Percentiles rank a stretch among this genome's conserved stretches.
Evolutionary conservation across 2,113 vertebrate genomes (phyloP).

Genomic region (Mesitornis unicolor): DNA sequence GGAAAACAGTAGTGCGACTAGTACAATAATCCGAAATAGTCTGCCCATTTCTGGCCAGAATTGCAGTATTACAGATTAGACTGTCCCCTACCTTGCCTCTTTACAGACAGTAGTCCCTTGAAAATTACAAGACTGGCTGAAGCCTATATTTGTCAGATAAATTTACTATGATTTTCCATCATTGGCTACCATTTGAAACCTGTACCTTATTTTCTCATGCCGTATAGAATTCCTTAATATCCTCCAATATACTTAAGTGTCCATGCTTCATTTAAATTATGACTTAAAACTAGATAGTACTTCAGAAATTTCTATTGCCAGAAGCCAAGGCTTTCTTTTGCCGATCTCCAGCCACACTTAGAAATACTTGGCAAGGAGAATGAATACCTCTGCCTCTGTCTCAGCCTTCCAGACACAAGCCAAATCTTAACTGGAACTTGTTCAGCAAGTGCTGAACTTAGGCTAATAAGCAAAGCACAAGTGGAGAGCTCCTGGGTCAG

Average conservation of each 20-base stretch:
- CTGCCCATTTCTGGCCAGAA: neutral
- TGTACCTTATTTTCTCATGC: neutral
- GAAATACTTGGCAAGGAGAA: neutral
- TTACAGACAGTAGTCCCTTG: neutral
- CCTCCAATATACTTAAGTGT: neutral
- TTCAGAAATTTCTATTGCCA: neutral
- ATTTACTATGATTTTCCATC: neutral
- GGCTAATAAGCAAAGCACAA: neutral
- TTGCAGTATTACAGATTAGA: neutral
- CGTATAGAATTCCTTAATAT: neutral
- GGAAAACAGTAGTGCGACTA: neutral
- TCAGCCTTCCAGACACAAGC: neutral
- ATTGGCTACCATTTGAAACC: neutral
- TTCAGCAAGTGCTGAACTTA: neutral
- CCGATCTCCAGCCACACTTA: neutral
- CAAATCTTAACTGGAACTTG: neutral
- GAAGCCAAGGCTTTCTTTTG: neutral
- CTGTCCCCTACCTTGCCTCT: neutral
- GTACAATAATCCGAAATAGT: neutral
- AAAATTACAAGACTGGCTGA: neutral
- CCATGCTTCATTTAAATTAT: neutral
- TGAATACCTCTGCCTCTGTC: neutral
- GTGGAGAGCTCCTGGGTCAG: neutral
- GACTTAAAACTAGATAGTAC: neutral
- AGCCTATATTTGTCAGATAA: neutral